phyloP scores from a whole-genome alignment of 2,888 invertebrate species.

The Papilio demoleus region DNA sequence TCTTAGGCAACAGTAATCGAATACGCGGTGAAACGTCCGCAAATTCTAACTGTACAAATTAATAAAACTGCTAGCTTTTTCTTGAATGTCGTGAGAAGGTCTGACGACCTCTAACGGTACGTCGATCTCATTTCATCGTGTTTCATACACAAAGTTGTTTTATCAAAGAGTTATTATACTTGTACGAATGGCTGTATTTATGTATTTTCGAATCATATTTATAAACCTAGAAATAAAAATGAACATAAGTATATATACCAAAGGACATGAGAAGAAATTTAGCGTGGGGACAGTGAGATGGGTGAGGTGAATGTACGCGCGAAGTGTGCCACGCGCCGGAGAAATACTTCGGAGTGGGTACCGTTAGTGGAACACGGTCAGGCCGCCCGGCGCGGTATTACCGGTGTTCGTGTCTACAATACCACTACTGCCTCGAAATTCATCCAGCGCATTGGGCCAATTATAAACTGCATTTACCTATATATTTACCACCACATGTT shows the following conservation, averaged over 20 bases:
- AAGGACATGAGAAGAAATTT: slow-evolving; percentile 42
- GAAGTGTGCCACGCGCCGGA: slow-evolving; percentile 81
- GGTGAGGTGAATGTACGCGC: slow-evolving; percentile 81
- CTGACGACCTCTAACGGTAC: slow-evolving; percentile 75
- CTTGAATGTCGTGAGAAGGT: slow-evolving; percentile 61
- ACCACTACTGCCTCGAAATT: slow-evolving; percentile 44
- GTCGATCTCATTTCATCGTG: slow-evolving; percentile 66
- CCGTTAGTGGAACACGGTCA: slow-evolving; percentile 83
- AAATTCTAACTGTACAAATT: slow-evolving; percentile 48
- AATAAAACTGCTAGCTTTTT: slow-evolving; percentile 56
- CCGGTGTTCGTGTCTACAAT: slow-evolving; percentile 62
- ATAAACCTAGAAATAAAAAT: not conserved
- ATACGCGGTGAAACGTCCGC: slow-evolving; percentile 55
- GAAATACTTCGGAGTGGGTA: slow-evolving; percentile 80
- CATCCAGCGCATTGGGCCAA: slow-evolving; percentile 42
- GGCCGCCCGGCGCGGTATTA: slow-evolving; percentile 66
- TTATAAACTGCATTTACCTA: not conserved
- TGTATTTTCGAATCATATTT: slow-evolving; percentile 1
- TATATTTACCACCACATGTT: not conserved
- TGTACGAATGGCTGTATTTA: slow-evolving; percentile 45
- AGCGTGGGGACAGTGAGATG: slow-evolving; percentile 67
- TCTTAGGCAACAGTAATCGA: slow-evolving; percentile 47
- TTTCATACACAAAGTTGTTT: slow-evolving; percentile 9
- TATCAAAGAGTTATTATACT: not conserved
- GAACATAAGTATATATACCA: slow-evolving; percentile 9